Evolutionary conservation across 2,113 vertebrate species (phyloP).

Genomic region (Cygnus atratus): DNA sequence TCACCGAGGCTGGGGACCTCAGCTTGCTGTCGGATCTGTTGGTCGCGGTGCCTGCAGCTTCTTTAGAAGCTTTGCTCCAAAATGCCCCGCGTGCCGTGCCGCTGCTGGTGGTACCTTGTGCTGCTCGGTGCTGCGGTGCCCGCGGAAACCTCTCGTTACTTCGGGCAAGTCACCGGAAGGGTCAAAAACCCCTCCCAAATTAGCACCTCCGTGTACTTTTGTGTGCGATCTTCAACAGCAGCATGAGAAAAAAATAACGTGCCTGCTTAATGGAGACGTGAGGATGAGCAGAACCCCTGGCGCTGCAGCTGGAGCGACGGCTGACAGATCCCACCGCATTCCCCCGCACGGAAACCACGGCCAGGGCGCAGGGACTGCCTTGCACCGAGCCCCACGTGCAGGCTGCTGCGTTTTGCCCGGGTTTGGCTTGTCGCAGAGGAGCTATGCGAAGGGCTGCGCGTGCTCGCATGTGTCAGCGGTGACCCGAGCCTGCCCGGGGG

Average conservation of each 20-base stretch:
- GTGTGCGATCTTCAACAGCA: background rate
- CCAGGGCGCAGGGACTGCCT: background rate
- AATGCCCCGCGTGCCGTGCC: rapidly evolving
- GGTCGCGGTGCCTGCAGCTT: background rate
- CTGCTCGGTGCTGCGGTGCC: background rate
- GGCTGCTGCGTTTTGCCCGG: background rate
- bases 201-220: background rate
- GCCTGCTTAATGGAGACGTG: background rate
- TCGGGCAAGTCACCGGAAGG: background rate
- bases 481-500: background rate
- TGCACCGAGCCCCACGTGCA: rapidly evolving
- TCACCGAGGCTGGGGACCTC: background rate
- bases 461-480: background rate
- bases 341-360: background rate
- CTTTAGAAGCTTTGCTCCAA: background rate
- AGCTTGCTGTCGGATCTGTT: background rate
- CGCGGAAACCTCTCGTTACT: background rate
- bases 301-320: background rate
- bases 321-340: background rate
- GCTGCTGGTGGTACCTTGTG: background rate
- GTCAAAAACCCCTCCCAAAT: background rate
- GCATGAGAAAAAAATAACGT: background rate
- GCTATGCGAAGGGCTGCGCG: background rate
- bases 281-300: background rate
- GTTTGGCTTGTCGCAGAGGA: background rate